Base-by-base conservation (phyloP, 2,888 invertebrate genomes). In the Drosophila borborema region DNA sequence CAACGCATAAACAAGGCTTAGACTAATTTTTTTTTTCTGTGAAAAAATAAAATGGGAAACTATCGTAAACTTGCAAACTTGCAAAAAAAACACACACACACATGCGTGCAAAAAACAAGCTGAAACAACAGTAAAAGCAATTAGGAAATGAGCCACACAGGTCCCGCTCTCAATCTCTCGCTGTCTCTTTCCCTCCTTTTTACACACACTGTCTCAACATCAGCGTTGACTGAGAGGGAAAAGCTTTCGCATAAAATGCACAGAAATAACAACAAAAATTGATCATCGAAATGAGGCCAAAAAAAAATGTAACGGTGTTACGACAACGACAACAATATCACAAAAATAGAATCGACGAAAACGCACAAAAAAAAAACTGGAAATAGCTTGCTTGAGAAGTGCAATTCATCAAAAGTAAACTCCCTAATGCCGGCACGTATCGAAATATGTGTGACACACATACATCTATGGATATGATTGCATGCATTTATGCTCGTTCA, bases 321-420 rank as follows among this genome's bases (percentile, higher is more conserved):
- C 68, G 68, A 28, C 66, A 76, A 49, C 62, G 51, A 60, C 51
- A 60, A 28, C 53, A 72, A 51, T 55, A 53, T 14, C 23, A 12
- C 20, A 43, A 56, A 59, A 18, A 55, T 36, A 68, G 38, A 65
- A 65, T 61, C 48, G 46, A 49, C 8, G 31, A 76, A 48, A 74
- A 68, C 46, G 18, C 23, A 49, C 10, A 53, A n/a, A n/a, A n/a
- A 16, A 51, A 38, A 60, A 48, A 10, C 54, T 76, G 56, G 28
- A 73, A 77, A 54, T 23, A 41, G 59, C 60, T 34, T 56, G 59
- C 60, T 34, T 56, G 58, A 70, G 51, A 65, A 70, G 40, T 74
- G 70, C 74, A 77, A 79, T 79, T 77, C 77, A 70, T 79, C 66
- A 79, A 65, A 69, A 65, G 59, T 55, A 41, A 73, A 66, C 63